Base-by-base conservation (phyloP, 2,888 invertebrate genomes). In the Ischnura elegans region DNA sequence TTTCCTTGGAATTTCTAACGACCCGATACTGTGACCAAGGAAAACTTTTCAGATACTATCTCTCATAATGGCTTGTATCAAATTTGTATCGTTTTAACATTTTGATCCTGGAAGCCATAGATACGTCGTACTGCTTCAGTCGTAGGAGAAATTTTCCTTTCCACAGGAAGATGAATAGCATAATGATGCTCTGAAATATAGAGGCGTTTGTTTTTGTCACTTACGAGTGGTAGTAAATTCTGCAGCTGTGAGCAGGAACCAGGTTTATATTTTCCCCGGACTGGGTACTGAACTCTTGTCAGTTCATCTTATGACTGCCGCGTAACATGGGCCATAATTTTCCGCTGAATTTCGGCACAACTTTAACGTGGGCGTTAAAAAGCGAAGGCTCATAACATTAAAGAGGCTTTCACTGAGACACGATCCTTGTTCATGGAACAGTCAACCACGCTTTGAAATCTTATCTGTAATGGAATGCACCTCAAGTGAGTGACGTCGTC, bases 401-500 rank as follows among this genome's bases (percentile, higher is more conserved):
- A n/a, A n/a, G 25, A 3, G 2, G 36, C 10, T 13, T 36, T 29
- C 10, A 29, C 25, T 13, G 29, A 76, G 36, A 76, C 29, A 76
- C 36, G 36, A 76, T 36, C 21, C 4, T 36, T 36, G 36, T 76
- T 29, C 36, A 76, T 36, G 10, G 10, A 25, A 6, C 29, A 76
- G 76, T 29, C 76, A n/a, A 8, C 76, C 76, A 36, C 76, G n/a
- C 36, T 76, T 76, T 76, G 76, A 76, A 76, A 76, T 36, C 76
- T 76, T 76, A 76, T 76, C 76, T 76, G 29, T 76, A 36, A 76
- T 76, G 76, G 36, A 76, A 36, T n/a, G 76, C 76, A 36, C 16
- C 76, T 76, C 76, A 36, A 36, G 76, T 76, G 76, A 76, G 76
- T 76, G 76, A 36, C 76, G 76, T 76, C 76, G 76, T 76, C 76